phyloP scores from a whole-genome alignment of 1,140 invertebrate species.

The Drosophila elegans region DNA sequence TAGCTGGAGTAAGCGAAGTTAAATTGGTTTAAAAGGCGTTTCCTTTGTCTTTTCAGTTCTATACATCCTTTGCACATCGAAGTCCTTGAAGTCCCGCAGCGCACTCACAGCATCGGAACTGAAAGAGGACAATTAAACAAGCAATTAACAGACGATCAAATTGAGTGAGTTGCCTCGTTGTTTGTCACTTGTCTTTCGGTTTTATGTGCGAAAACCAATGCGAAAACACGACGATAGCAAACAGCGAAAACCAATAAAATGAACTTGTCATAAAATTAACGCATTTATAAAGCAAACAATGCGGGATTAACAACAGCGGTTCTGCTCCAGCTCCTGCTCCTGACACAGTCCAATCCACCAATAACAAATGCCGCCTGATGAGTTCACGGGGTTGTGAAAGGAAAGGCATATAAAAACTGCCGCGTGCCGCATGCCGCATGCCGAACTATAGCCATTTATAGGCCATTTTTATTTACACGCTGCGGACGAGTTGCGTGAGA shows the following conservation, averaged over 20 bases:
- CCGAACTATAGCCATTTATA: conserved; percentile 75
- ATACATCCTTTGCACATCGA: conserved; percentile 10
- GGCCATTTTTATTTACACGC: conserved; percentile 75
- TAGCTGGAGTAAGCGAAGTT: background rate
- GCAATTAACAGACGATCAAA: conserved; percentile 80
- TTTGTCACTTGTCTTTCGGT: conserved; percentile 49
- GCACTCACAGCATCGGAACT: conserved; percentile 10
- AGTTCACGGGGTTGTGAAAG: conserved; percentile 16
- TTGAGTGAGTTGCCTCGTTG: conserved; percentile 63
- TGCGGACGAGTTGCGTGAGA: conserved; percentile 77
- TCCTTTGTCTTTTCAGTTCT: conserved; percentile 14
- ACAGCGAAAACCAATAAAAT: conserved; percentile 80
- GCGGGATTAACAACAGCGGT: conserved; percentile 71
- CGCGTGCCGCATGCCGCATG: conserved; percentile 20
- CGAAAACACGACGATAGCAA: conserved; percentile 69
- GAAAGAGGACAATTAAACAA: conserved; percentile 71
- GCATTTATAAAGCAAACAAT: conserved; percentile 81
- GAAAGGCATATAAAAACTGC: conserved; percentile 26
- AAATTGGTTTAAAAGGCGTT: conserved; percentile 27
- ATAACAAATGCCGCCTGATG: conserved; percentile 25
- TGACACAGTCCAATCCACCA: conserved; percentile 22
- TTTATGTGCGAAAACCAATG: conserved; percentile 67
- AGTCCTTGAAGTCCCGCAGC: background rate
- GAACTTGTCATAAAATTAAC: conserved; percentile 83
- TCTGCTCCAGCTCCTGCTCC: conserved; percentile 12